Conservation (phyloP, 2,888 invertebrate genomes). For the Clunio marinus region DNA sequence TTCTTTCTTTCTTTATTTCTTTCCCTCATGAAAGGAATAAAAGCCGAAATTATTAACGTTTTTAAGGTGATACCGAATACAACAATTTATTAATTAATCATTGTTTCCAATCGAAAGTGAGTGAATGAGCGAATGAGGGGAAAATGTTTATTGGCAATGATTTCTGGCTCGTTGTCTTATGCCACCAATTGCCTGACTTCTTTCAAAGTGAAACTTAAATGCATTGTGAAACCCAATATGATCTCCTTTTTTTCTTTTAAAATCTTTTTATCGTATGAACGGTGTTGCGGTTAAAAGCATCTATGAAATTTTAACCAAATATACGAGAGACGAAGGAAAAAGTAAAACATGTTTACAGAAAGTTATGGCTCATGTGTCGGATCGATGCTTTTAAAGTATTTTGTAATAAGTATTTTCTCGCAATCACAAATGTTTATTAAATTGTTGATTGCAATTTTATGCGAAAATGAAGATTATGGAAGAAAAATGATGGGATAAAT, state of each 20-base stretch:
- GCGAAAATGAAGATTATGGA: no score
- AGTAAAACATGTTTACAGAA: slow-evolving; percentile 19
- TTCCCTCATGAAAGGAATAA: no score
- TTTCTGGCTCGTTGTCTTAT: not conserved
- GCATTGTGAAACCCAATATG: not conserved
- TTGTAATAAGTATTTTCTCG: no score
- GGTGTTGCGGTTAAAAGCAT: not conserved
- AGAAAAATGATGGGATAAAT: no score
- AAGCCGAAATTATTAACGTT: not conserved
- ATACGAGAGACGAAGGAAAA: not conserved
- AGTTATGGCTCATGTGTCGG: not conserved
- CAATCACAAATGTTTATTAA: no score
- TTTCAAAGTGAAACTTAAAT: not conserved
- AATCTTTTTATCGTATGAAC: not conserved
- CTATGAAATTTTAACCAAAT: not conserved
- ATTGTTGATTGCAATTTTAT: no score
- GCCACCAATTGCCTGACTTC: not conserved
- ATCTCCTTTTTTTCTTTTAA: not conserved
- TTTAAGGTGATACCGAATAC: slow-evolving; percentile 28
- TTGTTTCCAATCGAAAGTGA: slow-evolving; percentile 26
- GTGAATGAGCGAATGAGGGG: not conserved
- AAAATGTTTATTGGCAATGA: slow-evolving; percentile 25
- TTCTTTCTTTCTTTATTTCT: not conserved
- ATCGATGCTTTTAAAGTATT: no score
- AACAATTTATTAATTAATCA: slow-evolving; percentile 37